Base-by-base conservation (phyloP, 2,888 invertebrate species). In the Lymantria monacha region DNA sequence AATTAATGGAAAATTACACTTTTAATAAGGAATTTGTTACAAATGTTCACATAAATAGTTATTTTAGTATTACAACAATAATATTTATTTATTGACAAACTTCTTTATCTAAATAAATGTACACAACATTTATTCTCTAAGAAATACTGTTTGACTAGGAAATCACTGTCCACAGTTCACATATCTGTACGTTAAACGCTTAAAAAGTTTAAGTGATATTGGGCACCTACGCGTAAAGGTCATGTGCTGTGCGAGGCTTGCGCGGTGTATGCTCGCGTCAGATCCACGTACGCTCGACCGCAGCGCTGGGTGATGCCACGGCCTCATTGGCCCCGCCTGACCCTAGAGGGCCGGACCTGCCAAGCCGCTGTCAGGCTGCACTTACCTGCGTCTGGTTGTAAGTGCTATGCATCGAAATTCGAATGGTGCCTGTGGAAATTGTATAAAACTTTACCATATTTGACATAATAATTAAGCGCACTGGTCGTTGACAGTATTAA, bases 351-450 rank as follows among this genome's bases (percentile, higher is more conserved):
- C 84, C 85, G 82, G 69, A 78, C 50, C 67, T 57, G 13, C 72
- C 74, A 1, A 85, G 76, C 63, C 89, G 77, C 61, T 87, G 90
- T 89, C 89, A 88, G 80, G 87, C 79, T 13, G 82, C 72, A 49
- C 74, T 83, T 72, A 83, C 72, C 76, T 85, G 51, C 51, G 88
- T 86, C 63, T 87, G 89, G 73, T 91, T 89, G 79, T 87, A 88
- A 45, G 87, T 87, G 88, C 91, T 91, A 74, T 90, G 83, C 84
- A 89, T 82, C 60, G 91, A 90, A 57, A 90, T 87, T 58, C 89
- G 83, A 53, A 90, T 87, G 33, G 91, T 90, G 76, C 90, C 91
- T 91, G 78, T 37, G 8, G 61, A 61, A 72, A 63, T 50, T 9
- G 0, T 42, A 22, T 22, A 22, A 22, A 22, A 22, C 3, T 5